Evolutionary conservation across 2,888 invertebrate species (phyloP), one percentile per base, ranked within the genome.

Genomic region (Venusia cambrica): DNA sequence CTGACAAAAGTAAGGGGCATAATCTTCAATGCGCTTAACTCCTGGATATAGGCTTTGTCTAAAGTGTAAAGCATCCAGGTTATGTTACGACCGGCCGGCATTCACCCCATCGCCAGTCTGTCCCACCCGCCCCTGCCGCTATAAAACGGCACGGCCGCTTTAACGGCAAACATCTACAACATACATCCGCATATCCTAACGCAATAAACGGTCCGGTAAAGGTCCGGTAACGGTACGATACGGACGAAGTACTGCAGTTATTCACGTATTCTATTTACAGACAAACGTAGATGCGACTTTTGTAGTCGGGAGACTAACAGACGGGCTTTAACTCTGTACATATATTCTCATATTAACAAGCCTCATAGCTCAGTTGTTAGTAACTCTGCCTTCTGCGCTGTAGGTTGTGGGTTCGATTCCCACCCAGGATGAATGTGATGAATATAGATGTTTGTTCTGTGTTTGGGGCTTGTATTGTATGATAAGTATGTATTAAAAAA

Each of bases 141-240:
- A 68, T 78, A 76, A 75, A 80, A 71, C 67, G 63, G 59, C 65
- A 66, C 65, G 62, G 63, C 56, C 62, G 68, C 66, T 71, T 77
- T 77, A 74, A 79, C 70, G 75, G 72, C 68, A 61, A 54, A 64
- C 68, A 62, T 57, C 62, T 57, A 62, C 62, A 66, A 69, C 66
- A 62, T 51, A 56, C 60, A 62, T 63, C 61, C 58, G 55, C 57
- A 63, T 64, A 62, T 62, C 59, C 58, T 54, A 58, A 61, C 57
- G 54, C 59, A 63, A 57, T 64, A 65, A n/a, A 65, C 59, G 59
- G 64, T 59, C 56, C 57, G 44, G 59, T 62, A 62, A 67, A 66
- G 66, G 65, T 63, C 68, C n/a, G n/a, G n/a, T n/a, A n/a, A n/a
- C n/a, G n/a, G n/a, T 65, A 68, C 67, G 64, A 66, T 64, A 68